Evolutionary conservation across 2,113 vertebrate genomes (phyloP).

Genomic region (Pristiophorus japonicus): DNA sequence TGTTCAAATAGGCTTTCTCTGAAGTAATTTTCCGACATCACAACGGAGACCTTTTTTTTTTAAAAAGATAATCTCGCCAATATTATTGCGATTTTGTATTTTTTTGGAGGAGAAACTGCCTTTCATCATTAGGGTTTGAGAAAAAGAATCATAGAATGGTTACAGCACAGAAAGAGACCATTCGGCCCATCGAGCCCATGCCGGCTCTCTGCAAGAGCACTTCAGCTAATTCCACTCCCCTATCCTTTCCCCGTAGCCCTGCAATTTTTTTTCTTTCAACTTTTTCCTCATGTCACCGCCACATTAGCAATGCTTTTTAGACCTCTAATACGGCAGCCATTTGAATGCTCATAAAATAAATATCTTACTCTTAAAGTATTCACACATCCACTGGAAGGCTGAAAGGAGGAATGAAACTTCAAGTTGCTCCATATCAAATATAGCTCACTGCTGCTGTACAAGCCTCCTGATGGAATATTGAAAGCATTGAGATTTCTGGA

Average conservation of each 20-base stretch:
- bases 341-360: background rate
- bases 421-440: background rate
- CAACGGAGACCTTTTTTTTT: constrained; percentile 3
- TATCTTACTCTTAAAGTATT: background rate
- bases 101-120: no score
- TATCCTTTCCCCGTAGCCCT: no score
- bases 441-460: background rate
- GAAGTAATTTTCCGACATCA: background rate
- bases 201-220: no score
- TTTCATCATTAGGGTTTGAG: background rate
- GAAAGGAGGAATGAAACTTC: background rate
- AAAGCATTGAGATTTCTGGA: background rate
- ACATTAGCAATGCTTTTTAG: background rate
- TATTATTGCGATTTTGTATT: background rate
- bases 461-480: background rate
- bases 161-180: no score
- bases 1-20: background rate
- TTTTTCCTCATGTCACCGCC: background rate
- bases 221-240: no score
- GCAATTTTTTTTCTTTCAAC: background rate
- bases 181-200: no score
- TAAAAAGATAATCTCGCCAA: no score
- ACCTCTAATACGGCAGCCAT: background rate
- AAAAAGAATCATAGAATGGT: background rate
- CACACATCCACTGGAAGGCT: background rate